Conservation (phyloP, 1,140 invertebrate genomes). For the Stegodyphus mimosarum region DNA sequence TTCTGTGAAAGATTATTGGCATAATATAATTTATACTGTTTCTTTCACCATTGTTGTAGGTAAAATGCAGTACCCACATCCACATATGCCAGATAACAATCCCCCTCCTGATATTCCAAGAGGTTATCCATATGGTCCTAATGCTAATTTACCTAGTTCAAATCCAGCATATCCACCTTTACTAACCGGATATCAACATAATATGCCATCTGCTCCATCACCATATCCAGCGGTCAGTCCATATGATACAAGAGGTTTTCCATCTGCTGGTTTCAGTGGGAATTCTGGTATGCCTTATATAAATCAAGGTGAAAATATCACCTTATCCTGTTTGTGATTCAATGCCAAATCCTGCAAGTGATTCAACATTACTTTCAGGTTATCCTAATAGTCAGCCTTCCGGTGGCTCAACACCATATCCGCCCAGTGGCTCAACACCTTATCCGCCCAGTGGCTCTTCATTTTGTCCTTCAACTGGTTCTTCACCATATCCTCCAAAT, state of each 20-base stretch:
- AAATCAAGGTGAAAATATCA: not conserved
- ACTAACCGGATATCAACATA: not conserved
- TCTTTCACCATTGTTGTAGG: too few species aligned
- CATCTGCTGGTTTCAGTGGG: not conserved
- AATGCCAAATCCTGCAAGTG: not conserved
- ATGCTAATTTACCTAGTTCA: conserved; percentile 10
- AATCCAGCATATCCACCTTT: not conserved
- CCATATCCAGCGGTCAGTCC: conserved; percentile 1
- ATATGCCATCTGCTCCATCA: not conserved
- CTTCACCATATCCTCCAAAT: not conserved
- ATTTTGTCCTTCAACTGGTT: conserved; percentile 4
- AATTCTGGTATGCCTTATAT: not conserved
- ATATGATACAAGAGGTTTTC: not conserved
- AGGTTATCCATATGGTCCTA: conserved; percentile 33
- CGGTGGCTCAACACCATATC: conserved; percentile 1
- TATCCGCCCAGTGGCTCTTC: conserved; percentile 7
- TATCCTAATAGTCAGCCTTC: not conserved
- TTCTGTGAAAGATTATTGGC: too few species aligned
- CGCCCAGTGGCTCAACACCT: not conserved
- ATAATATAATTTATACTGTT: too few species aligned
- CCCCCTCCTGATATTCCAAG: conserved; percentile 28
- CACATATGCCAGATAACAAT: conserved; percentile 31
- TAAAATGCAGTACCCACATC: not conserved
- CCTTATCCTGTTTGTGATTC: conserved; percentile 12
- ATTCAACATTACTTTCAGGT: not conserved